Conservation (phyloP, 2,888 invertebrate species). For the Scaptomyza polygonia region DNA sequence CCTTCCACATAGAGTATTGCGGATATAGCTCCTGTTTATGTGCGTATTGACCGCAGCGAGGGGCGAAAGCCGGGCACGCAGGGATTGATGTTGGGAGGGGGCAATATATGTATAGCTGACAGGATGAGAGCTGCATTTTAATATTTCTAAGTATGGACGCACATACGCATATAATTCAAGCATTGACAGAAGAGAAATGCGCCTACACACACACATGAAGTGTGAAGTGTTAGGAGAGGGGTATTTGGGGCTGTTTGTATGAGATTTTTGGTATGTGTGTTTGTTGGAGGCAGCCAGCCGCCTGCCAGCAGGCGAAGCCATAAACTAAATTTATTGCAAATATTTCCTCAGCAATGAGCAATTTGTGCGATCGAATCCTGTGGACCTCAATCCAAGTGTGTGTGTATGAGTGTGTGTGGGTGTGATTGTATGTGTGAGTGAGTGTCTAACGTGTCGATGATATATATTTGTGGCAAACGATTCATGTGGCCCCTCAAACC, state of each 20-base stretch:
- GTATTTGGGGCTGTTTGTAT: neutral
- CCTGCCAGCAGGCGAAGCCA: conserved; percentile 70
- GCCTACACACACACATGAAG: conserved; percentile 46
- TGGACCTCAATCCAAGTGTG: conserved; percentile 36
- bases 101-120: conserved; percentile 8
- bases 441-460: conserved; percentile 75
- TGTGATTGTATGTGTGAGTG: conserved; percentile 37
- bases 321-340: conserved; percentile 83
- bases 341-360: conserved; percentile 83
- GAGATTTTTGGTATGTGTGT: conserved; percentile 3
- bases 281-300: conserved; percentile 70
- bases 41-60: conserved; percentile 33
- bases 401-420: conserved; percentile 13
- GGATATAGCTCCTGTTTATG: conserved; percentile 19
- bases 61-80: neutral
- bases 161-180: conserved; percentile 81
- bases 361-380: conserved; percentile 80
- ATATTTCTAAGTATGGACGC: conserved; percentile 77
- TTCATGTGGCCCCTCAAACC: conserved; percentile 37
- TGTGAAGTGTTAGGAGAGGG: conserved; percentile 33
- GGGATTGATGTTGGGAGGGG: neutral
- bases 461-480: conserved; percentile 74
- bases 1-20: conserved; percentile 8
- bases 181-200: conserved; percentile 64
- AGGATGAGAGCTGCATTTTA: conserved; percentile 76